Conservation (phyloP, 2,113 vertebrate genomes). For the Epinephelus fuscoguttatus region DNA sequence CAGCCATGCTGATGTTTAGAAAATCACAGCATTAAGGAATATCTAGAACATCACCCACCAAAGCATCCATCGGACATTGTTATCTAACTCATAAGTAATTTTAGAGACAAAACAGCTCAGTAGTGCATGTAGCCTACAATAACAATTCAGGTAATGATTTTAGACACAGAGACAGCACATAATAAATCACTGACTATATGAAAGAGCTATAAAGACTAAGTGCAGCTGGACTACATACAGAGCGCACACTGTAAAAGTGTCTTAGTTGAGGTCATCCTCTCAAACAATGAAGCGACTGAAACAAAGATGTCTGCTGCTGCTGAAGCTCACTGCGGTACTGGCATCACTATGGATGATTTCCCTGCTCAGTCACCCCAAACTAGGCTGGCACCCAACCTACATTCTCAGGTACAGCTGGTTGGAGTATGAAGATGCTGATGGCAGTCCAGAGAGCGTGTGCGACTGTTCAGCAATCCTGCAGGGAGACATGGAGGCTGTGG, state of each 20-base stretch:
- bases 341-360: slow-evolving; percentile 35
- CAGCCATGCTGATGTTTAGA: neutral
- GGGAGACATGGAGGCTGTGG: slow-evolving; percentile 85
- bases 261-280: neutral
- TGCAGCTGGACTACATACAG: neutral
- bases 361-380: neutral
- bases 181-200: neutral
- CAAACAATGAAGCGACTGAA: slow-evolving; percentile 2
- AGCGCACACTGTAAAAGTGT: neutral
- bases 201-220: neutral
- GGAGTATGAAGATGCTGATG: slow-evolving; percentile 76
- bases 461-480: slow-evolving; percentile 88
- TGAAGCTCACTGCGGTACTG: slow-evolving; percentile 26
- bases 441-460: slow-evolving; percentile 74
- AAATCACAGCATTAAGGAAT: neutral
- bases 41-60: neutral
- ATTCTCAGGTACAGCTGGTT: slow-evolving; percentile 50
- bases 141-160: neutral
- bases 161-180: neutral
- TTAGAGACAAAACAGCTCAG: neutral
- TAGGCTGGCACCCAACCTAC: neutral
- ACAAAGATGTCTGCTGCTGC: accelerated
- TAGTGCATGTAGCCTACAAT: neutral
- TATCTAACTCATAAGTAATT: no score
- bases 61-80: neutral